A percentile compares a stretch with the other conserved stretches of the same genome.
Evolutionary conservation across 2,888 invertebrate species (phyloP).

Genomic region (Plebejus argus): DNA sequence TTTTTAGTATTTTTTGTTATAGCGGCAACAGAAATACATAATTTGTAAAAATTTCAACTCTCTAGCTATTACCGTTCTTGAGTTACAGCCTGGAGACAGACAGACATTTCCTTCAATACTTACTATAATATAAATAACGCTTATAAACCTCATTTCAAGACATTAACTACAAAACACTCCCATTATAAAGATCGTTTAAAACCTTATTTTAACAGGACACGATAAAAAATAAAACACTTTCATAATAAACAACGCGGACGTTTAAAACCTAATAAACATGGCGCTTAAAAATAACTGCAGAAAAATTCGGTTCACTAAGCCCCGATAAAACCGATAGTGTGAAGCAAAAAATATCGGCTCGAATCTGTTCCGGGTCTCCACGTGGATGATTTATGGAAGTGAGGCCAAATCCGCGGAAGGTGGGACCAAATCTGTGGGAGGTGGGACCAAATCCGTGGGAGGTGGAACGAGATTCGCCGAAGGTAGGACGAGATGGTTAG

Average conservation of each 20-base stretch:
- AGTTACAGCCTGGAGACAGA: too few relatives aligned
- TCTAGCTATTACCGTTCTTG: too few relatives aligned
- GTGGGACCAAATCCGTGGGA: not conserved
- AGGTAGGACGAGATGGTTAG: not conserved
- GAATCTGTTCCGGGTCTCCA: constrained; percentile 5
- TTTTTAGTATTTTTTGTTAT: too few relatives aligned
- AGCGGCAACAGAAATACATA: too few relatives aligned
- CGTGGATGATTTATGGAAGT: constrained; percentile 5
- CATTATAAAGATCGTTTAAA: too few relatives aligned
- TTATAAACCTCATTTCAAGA: too few relatives aligned
- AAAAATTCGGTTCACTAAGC: not conserved
- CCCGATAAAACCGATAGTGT: constrained; percentile 8
- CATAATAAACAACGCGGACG: not conserved
- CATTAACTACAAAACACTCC: too few relatives aligned
- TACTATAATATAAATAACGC: too few relatives aligned
- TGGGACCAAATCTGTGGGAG: not conserved
- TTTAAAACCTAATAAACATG: not conserved
- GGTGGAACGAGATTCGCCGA: not conserved
- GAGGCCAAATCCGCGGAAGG: not conserved
- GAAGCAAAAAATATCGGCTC: not conserved
- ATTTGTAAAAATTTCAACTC: too few relatives aligned
- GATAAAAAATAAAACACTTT: too few relatives aligned
- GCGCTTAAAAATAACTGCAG: not conserved
- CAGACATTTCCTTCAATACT: too few relatives aligned
- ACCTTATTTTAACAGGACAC: too few relatives aligned